Evolutionary conservation across 35 echinoderm and acorn worm genomes (phyloP).

Genomic region (Hemicentrotus pulcherrimus): DNA sequence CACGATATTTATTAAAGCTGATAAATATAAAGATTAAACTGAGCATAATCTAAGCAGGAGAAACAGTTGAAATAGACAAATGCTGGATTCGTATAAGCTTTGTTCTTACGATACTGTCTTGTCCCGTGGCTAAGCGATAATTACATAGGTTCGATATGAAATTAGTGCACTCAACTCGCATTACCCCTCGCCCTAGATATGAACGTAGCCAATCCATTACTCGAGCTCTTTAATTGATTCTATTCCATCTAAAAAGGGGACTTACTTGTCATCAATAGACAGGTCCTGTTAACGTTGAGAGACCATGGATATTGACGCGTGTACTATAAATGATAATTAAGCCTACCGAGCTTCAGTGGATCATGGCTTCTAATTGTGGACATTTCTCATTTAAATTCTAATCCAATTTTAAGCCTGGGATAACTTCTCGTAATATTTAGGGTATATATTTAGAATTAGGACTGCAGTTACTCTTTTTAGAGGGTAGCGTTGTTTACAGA

Average conservation of each 20-base stretch:
- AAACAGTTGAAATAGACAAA: background rate
- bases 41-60: no score
- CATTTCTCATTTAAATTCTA: background rate
- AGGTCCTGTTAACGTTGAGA: background rate
- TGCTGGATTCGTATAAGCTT: background rate
- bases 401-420: slow-evolving; percentile 10
- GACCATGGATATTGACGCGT: background rate
- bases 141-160: background rate
- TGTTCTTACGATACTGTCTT: background rate
- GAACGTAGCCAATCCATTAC: background rate
- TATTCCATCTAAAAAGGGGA: background rate
- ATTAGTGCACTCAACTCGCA: background rate
- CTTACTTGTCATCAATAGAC: background rate
- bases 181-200: background rate
- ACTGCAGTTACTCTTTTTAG: background rate
- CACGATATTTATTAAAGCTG: no score
- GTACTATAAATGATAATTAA: background rate
- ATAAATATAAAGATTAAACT: no score
- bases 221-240: background rate
- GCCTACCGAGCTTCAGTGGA: background rate
- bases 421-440: background rate
- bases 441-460: background rate
- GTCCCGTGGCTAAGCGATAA: background rate
- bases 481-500: background rate
- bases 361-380: background rate